Conservation (phyloP, 2,888 invertebrate species). For the Heliconius erato region DNA sequence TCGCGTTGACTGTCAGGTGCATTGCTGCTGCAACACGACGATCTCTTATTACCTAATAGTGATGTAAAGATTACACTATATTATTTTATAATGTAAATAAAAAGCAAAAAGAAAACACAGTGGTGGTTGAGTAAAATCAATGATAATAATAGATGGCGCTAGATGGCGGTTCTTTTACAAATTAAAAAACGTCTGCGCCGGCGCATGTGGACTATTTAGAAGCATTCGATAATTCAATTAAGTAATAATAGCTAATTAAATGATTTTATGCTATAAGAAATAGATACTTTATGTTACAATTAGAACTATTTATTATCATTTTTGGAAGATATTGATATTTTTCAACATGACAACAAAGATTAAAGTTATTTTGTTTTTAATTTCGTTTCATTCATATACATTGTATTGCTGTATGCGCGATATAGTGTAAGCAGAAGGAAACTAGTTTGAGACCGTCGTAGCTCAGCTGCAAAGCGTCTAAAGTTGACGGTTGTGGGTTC, state of each 20-base stretch:
- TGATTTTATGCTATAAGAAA: not conserved
- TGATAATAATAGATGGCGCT: conserved; percentile 76
- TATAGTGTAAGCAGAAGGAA: too few relatives aligned
- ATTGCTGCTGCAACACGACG: too few relatives aligned
- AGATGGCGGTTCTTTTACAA: conserved; percentile 69
- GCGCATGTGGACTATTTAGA: conserved; percentile 66
- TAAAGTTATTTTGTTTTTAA: too few relatives aligned
- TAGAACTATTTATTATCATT: not conserved
- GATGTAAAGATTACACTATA: not conserved
- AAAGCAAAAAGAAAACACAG: conserved; percentile 30
- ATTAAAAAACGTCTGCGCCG: conserved; percentile 75
- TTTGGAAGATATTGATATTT: not conserved
- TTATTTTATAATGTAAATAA: not conserved
- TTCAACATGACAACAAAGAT: too few relatives aligned
- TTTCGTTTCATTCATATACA: too few relatives aligned
- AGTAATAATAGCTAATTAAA: not conserved
- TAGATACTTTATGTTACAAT: too few relatives aligned
- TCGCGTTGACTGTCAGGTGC: too few relatives aligned
- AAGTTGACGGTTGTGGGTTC: too few relatives aligned
- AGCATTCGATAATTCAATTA: not conserved
- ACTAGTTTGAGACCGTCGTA: too few relatives aligned
- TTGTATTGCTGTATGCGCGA: too few relatives aligned
- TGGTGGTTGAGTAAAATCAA: conserved; percentile 62
- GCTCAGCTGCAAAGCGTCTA: too few relatives aligned
- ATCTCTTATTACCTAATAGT: not conserved